A percentile compares a stretch with the other conserved stretches of the same genome.
Evolutionary conservation across 2,113 vertebrate genomes (phyloP).

Genomic region (Lampris megalopsis): DNA sequence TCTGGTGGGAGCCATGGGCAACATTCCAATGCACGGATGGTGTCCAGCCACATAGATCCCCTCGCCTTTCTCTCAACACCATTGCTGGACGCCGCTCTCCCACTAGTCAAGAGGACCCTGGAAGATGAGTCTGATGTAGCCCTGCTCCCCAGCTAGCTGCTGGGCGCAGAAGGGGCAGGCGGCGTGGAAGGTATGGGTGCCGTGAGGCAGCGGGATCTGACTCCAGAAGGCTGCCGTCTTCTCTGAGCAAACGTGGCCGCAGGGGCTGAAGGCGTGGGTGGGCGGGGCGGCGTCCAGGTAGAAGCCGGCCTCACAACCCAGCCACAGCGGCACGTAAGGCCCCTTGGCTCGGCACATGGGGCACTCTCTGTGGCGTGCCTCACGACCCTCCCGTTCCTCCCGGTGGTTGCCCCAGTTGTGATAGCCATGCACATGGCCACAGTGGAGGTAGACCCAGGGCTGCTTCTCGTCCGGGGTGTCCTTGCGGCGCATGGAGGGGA

Average conservation of each 20-base stretch:
- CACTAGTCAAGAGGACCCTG: conserved; percentile 96
- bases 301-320: conserved; percentile 96
- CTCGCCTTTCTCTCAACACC: neutral
- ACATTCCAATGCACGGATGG: neutral
- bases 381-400: conserved; percentile 85
- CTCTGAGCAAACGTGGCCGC: conserved; percentile 97
- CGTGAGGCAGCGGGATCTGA: conserved; percentile 97
- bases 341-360: conserved; percentile 97
- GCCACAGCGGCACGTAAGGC: conserved; percentile 97
- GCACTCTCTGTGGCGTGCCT: conserved; percentile 92
- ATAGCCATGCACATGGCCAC: conserved; percentile 97
- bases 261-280: conserved; percentile 95
- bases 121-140: conserved; percentile 98
- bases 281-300: conserved; percentile 97
- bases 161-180: conserved; percentile 98
- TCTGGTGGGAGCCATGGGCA: conserved; percentile 17
- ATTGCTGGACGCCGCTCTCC: conserved; percentile 51
- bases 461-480: conserved; percentile 98
- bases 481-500: conserved; percentile 98
- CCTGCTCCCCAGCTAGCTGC: conserved; percentile 94
- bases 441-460: conserved; percentile 97
- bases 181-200: conserved; percentile 98
- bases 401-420: conserved; percentile 97
- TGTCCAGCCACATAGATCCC: neutral
- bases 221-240: conserved; percentile 98